Base-by-base conservation (phyloP, 2,113 vertebrate species). In the Himantopus leucocephalus region DNA sequence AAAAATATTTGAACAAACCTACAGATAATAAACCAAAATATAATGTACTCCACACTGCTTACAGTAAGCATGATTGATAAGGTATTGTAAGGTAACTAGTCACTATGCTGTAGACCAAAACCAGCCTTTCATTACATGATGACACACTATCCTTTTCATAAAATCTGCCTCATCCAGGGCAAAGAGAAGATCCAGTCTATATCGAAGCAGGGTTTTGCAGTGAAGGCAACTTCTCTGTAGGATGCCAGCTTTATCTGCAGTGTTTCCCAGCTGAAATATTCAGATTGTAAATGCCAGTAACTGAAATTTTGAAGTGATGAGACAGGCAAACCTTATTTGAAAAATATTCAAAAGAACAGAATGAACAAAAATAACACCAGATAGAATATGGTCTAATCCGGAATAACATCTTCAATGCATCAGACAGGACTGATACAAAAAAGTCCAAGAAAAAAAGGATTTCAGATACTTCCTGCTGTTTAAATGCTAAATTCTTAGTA, bases 271-370 rank as follows among this genome's bases (percentile, higher is more conserved):
- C 34, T 90, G 64, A 94, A 89, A 94, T 74, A 81, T n/a, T 80
- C 77, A 66, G 55, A 91, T 2, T 58, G 35, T 45, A 92, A 91
- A 87, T 67, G 64, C 64, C 52, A 72, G 50, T 87, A 74, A 96
- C 60, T 78, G 43, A 78, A 81, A 87, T 77, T 70, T 83, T 66
- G 2, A 91, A 91, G 55, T 41, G 41, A 94, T 55, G 88, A 93
- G 53, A 58, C 30, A 92, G 52, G 52, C 43, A 84, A 89, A 71
- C 26, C 52, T 96, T 94, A 97, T 81, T 92, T 76, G 71, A 90
- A 96, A 97, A 92, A 94, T 68, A 90, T 85, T 89, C 47, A 52
- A 63, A 95, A 84, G 70, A 87, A 48, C 27, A 93, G 45, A 88
- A 92, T 72, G 79, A 95, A 90, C 30, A 75, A 90, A 95, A 85